Evolutionary conservation across 2,113 vertebrate species (phyloP).

Genomic region (Irena cyanogastra): DNA sequence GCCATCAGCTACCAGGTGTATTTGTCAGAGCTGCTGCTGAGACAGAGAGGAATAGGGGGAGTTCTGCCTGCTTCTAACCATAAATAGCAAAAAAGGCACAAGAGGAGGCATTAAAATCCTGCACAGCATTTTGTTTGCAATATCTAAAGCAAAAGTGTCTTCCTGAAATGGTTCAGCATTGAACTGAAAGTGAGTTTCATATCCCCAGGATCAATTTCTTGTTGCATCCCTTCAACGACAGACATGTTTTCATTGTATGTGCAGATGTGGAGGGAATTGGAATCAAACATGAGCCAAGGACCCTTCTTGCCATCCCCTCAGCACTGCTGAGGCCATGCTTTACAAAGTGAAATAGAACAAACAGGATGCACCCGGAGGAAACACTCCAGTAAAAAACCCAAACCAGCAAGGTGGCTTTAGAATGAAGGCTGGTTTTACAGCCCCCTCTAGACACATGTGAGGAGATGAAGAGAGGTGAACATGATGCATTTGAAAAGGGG

Average conservation of each 20-base stretch:
- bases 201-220: background rate
- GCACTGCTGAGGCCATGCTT: background rate
- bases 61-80: background rate
- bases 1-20: background rate
- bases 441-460: background rate
- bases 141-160: background rate
- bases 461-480: background rate
- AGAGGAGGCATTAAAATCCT: background rate
- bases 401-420: background rate
- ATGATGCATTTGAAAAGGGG: background rate
- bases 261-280: background rate
- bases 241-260: background rate
- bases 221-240: background rate
- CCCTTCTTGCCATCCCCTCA: background rate
- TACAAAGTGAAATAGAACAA: background rate
- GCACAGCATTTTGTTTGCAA: background rate
- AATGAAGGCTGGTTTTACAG: background rate
- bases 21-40: background rate
- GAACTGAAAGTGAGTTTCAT: background rate
- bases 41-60: background rate
- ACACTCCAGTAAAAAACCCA: background rate
- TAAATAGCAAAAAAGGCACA: background rate
- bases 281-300: rapidly evolving
- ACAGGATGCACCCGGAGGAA: background rate
- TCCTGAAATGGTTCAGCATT: background rate